Evolutionary conservation across 2,888 invertebrate species (phyloP).

Genomic region (Stegana nigrithorax): DNA sequence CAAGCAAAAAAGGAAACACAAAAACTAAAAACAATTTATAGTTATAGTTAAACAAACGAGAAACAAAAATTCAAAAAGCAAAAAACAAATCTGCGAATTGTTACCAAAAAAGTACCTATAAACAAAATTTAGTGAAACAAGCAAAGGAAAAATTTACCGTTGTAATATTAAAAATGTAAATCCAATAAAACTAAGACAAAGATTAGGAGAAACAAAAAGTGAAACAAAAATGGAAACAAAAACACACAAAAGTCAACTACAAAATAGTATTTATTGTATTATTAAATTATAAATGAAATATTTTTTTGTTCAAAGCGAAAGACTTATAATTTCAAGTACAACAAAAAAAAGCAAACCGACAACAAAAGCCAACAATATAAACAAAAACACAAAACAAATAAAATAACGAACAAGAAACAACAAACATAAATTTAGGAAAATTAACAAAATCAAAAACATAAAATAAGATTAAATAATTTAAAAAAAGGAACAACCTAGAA

Average conservation of each 20-base stretch:
- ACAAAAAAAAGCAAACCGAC: constrained; percentile 15
- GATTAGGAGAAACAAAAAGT: background rate
- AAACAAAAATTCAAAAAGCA: background rate
- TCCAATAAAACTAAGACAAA: background rate
- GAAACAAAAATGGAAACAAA: background rate
- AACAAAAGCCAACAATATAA: constrained; percentile 29
- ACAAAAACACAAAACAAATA: constrained; percentile 35
- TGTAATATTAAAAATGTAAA: background rate
- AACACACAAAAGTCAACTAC: constrained; percentile 9
- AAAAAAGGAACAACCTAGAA: constrained; percentile 28
- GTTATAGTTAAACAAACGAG: too few species aligned
- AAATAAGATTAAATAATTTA: constrained; percentile 24
- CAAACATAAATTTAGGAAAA: constrained; percentile 27
- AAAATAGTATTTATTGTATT: constrained; percentile 33
- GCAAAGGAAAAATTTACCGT: background rate
- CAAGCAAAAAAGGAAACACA: constrained; percentile 1
- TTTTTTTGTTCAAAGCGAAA: constrained; percentile 4
- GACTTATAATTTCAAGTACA: constrained; percentile 1
- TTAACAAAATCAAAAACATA: too few species aligned
- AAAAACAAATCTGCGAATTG: background rate
- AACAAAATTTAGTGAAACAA: background rate
- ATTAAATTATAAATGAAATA: constrained; percentile 28
- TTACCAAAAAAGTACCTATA: background rate
- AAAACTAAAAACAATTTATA: constrained; percentile 5
- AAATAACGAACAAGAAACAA: constrained; percentile 47